These are phyloP conservation scores for Rhorus exstirpatorius DNA, from an alignment of 2,888 invertebrate species.

Conservation along the genomic window DNA sequence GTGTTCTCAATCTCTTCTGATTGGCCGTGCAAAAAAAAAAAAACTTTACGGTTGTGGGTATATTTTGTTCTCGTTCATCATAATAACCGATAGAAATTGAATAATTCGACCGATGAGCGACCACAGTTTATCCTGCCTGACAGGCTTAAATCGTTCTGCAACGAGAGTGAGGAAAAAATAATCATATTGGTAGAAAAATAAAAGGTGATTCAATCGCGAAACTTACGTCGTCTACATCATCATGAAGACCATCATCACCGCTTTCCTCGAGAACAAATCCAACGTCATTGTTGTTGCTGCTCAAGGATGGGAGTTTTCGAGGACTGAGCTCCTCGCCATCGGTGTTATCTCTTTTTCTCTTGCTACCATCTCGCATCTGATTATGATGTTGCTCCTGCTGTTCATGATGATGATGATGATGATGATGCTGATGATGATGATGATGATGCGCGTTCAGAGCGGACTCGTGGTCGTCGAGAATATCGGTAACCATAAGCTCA, in stretches of 20 bases:
- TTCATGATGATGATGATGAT: conserved; percentile 66
- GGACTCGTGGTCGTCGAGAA: conserved; percentile 82
- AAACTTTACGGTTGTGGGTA: too few species aligned
- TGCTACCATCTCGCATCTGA: conserved; percentile 72
- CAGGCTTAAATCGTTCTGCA: too few species aligned
- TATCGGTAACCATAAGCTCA: conserved; percentile 84
- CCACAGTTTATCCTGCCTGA: not conserved
- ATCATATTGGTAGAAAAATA: conserved; percentile 15
- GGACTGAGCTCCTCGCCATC: conserved; percentile 80
- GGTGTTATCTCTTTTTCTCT: conserved; percentile 78
- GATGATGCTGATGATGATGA: conserved; percentile 61
- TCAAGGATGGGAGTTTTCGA: conserved; percentile 81
- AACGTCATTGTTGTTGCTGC: conserved; percentile 84
- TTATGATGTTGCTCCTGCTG: conserved; percentile 70
- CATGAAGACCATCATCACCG: conserved; percentile 80
- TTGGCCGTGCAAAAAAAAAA: too few species aligned
- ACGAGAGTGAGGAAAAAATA: not conserved
- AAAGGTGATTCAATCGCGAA: conserved; percentile 32
- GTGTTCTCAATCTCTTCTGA: too few species aligned
- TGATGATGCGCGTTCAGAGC: conserved; percentile 69
- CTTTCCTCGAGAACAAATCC: conserved; percentile 83
- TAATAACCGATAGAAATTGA: too few species aligned
- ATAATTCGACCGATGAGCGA: too few species aligned
- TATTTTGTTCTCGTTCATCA: too few species aligned
- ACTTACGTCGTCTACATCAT: conserved; percentile 84